Base-by-base conservation (phyloP, 2,888 invertebrate species). In the Unio delphinus region DNA sequence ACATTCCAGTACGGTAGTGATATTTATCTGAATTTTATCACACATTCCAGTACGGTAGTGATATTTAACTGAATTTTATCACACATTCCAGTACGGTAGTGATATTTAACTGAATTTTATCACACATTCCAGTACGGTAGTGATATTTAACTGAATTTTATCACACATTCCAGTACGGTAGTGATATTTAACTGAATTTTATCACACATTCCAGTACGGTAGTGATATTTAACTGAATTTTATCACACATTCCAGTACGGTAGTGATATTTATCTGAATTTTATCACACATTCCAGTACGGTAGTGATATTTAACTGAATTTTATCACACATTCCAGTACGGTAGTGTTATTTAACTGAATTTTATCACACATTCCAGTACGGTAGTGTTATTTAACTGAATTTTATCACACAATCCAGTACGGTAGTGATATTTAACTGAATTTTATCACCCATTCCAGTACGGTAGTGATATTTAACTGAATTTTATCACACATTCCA, bases 11-110 rank as follows among this genome's bases (percentile, higher is more conserved):
- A 55, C 67, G 71, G 30, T 73, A 87, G 87, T n/a, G 69, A 23
- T 23, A 23, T 23, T 23, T 23, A 23, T 23, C 23, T 60, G 60
- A 62, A 28, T 55, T 63, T 58, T 34, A 4, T 45, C 20, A 60
- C 17, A 26, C 45, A 18, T 20, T 55, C n/a, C n/a, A 23, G n/a
- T 61, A 55, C 68, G 71, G 30, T 73, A 87, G 87, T n/a, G 69
- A 69, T 55, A 23, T 23, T 23, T 23, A 23, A 0, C 23, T 60
- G 60, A 62, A 28, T 55, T 63, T 58, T 34, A 4, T 45, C 20
- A 60, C 6, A 26, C 45, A 18, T 20, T 55, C n/a, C n/a, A 23
- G n/a, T 61, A 55, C 68, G 71, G 30, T 73, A 87, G 87, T n/a
- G 69, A 69, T 55, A 23, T 23, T 23, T 23, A 23, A 0, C 23